Evolutionary conservation across 2,888 invertebrate species (phyloP).

Genomic region (Thelaira solivaga): DNA sequence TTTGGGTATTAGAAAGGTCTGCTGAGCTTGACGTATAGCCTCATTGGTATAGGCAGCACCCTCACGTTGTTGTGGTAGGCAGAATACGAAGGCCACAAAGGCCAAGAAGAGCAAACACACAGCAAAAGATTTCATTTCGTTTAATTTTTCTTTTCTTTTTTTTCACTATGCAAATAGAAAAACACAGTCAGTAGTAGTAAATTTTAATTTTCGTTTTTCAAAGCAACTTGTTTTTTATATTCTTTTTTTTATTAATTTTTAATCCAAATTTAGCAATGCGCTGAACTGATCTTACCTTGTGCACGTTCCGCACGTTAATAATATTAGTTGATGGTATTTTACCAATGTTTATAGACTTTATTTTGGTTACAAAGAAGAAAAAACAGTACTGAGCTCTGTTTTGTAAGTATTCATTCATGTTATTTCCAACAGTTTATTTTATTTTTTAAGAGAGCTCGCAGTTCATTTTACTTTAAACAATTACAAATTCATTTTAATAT

Average conservation of each 20-base stretch:
- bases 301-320: conserved; percentile 68
- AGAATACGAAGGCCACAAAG: conserved; percentile 65
- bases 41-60: conserved; percentile 90
- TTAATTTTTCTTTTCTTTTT: conserved; percentile 14
- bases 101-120: conserved; percentile 62
- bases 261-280: too few relatives aligned
- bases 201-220: not conserved
- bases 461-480: conserved; percentile 21
- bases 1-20: conserved; percentile 89
- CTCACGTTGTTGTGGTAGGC: conserved; percentile 82
- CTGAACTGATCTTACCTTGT: conserved; percentile 69
- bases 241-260: conserved; percentile 21
- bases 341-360: conserved; percentile 71
- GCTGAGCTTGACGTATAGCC: conserved; percentile 91
- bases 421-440: too few relatives aligned
- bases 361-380: conserved; percentile 50
- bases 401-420: conserved; percentile 19
- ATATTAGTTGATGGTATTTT: conserved; percentile 66
- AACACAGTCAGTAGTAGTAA: too few relatives aligned
- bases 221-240: conserved; percentile 27
- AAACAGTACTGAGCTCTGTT: not conserved
- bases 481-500: conserved; percentile 24
- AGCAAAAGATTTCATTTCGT: conserved; percentile 62
- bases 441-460: conserved; percentile 20
- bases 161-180: conserved; percentile 9